These are phyloP conservation scores for Polyodon spathula DNA, from an alignment of 2,113 vertebrate genomes.

Conservation along the genomic window DNA sequence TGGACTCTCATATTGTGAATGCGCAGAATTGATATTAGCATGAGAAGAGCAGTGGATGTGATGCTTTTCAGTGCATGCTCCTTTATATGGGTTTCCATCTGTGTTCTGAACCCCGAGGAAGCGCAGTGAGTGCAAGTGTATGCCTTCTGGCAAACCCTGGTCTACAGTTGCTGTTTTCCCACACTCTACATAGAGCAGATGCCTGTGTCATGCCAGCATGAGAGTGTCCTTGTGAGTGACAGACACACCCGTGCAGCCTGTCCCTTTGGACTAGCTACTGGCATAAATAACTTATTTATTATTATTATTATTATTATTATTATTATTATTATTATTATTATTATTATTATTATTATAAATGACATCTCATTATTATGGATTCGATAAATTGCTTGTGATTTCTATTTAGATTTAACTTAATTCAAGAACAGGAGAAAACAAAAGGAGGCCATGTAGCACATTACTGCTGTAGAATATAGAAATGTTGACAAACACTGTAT, in stretches of 20 bases:
- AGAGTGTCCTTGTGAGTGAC: constrained; percentile 38
- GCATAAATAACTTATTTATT: constrained; percentile 33
- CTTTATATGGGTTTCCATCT: constrained; percentile 60
- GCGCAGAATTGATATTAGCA: background rate
- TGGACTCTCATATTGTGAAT: too few species aligned
- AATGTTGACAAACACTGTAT: too few species aligned
- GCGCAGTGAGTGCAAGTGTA: constrained; percentile 42
- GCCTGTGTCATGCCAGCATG: constrained; percentile 41
- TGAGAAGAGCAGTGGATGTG: background rate
- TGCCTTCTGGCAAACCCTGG: constrained; percentile 64
- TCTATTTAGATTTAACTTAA: too few species aligned
- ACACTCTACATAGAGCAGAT: constrained; percentile 59
- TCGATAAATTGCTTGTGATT: too few species aligned
- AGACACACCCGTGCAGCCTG: constrained; percentile 35
- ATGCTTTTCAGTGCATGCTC: background rate
- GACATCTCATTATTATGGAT: too few species aligned
- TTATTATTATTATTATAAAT: background rate
- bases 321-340: constrained; percentile 4
- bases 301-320: background rate
- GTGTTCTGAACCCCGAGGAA: constrained; percentile 58
- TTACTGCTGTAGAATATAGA: too few species aligned
- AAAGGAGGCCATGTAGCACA: too few species aligned
- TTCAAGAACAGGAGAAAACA: too few species aligned
- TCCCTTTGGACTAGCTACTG: constrained; percentile 45
- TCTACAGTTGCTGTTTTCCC: constrained; percentile 67